A percentile compares a stretch with the other conserved stretches of the same genome.
Evolutionary conservation across 64 coral and sea anemone species (phyloP).

Genomic region (Porites lutea): DNA sequence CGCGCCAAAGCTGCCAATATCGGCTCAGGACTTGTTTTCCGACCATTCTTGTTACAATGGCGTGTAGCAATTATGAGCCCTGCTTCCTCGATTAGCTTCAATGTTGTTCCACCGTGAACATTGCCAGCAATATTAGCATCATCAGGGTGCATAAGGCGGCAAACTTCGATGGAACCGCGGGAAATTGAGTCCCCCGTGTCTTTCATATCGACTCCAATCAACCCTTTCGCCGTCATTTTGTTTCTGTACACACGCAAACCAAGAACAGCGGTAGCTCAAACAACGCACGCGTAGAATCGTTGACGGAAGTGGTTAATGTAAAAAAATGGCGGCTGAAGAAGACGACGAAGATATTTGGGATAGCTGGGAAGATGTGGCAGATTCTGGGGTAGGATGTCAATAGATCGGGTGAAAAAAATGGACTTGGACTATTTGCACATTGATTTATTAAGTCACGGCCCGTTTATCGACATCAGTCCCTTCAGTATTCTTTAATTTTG

Average conservation of each 20-base stretch:
- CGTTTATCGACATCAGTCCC: not conserved
- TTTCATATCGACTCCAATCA: not conserved
- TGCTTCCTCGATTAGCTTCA: constrained; percentile 93
- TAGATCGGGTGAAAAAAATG: not conserved
- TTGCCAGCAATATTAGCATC: constrained; percentile 95
- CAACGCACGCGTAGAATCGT: not conserved
- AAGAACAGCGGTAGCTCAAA: not conserved
- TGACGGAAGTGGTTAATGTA: not conserved
- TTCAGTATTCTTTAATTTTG: not conserved
- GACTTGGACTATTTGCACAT: not conserved
- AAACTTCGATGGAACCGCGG: constrained; percentile 88
- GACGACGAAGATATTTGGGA: constrained; percentile 99
- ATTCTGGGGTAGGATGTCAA: constrained; percentile 84
- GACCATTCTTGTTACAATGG: constrained; percentile 78
- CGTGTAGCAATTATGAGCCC: constrained; percentile 94
- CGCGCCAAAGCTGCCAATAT: constrained; percentile 77
- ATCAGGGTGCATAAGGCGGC: constrained; percentile 94
- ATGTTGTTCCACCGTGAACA: constrained; percentile 92
- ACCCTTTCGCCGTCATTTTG: constrained; percentile 27
- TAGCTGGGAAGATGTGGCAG: constrained; percentile 98
- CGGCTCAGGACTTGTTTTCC: constrained; percentile 8
- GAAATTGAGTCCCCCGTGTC: constrained; percentile 49
- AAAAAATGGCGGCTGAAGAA: constrained; percentile 93
- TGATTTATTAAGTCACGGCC: not conserved
- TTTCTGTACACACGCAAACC: not conserved